Base-by-base conservation (phyloP, 2,113 vertebrate genomes). In the Thinocorus orbignyianus region DNA sequence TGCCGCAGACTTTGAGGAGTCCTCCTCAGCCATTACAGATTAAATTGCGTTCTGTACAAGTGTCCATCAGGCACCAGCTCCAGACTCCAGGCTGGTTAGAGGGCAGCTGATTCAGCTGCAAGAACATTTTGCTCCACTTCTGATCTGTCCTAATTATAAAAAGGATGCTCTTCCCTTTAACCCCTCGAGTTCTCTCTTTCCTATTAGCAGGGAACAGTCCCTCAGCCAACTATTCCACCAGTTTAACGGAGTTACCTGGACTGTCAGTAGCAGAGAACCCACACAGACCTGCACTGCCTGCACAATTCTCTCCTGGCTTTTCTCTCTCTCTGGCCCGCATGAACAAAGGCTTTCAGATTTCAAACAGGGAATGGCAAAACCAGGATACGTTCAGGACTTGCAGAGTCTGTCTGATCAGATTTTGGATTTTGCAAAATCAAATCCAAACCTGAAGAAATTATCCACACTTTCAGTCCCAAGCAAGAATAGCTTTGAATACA, bases 1-100 rank as follows among this genome's bases (percentile, higher is more conserved):
- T 95, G 93, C 95, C 2, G 91, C 94, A 96, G 91, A 97, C 95
- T 96, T 88, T 77, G 81, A 92, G 93, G 95, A 95, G 96, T 95
- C 93, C 94, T 96, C 69, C 73, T 96, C 89, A 94, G 92, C 95
- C 89, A 95, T 97, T 96, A 97, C 69, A 86, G 96, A 95, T 95
- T 94, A 94, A 96, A 96, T 95, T 95, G 93, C 95, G 85, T 94
- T 97, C 93, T 52, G 90, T 66, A 76, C 93, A 91, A 94, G 93
- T 97, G 96, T 95, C 96, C 94, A 87, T 96, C 92, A 82, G 93
- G 91, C 88, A 92, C 66, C 81, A 92, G 94, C 93, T 94, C 90
- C 86, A 95, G 84, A 96, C 95, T 96, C 65, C 80, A 93, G 95
- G 96, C 95, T 95, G 90, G 88, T 96, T 96, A 93, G 92, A 94